Base-by-base conservation (phyloP, 1,140 invertebrate species). In the Drosophila quadrilineata region DNA sequence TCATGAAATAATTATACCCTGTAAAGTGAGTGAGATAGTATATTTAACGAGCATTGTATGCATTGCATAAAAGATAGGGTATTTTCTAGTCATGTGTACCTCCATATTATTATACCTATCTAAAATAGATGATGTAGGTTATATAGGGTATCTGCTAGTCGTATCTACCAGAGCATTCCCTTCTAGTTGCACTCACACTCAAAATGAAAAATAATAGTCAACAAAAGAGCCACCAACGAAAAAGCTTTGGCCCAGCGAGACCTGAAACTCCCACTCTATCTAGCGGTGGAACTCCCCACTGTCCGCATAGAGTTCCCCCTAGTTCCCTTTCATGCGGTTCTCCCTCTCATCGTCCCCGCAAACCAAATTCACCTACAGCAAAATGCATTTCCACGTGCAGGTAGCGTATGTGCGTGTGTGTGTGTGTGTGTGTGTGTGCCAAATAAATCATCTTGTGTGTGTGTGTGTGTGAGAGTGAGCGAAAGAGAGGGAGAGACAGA, bases 151-250 rank as follows among this genome's bases (percentile, higher is more conserved):
- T n/a, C n/a, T n/a, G n/a, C n/a, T n/a, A n/a, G n/a, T n/a, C n/a
- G n/a, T n/a, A n/a, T n/a, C n/a, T n/a, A n/a, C n/a, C n/a, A n/a
- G n/a, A n/a, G n/a, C n/a, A n/a, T n/a, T n/a, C n/a, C n/a, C n/a
- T n/a, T 24, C 22, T 17, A 52, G 38, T 52, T 59, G 16, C 14
- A n/a, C 28, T 31, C 41, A n/a, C 35, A 21, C 29, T 75, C 46
- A 64, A 74, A 84, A 84, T 84, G 77, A 84, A 84, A 84, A 84
- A 84, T 84, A 84, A 84, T 84, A 73, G 73, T 74, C 73, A 84
- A 82, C 77, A 63, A 76, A n/a, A 82, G 76, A 84, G 76, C 68
- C 77, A 82, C 56, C 75, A 79, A 82, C 71, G 70, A 70, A 73
- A 75, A 72, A 72, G 68, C 76, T 80, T 71, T 62, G 28, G 49